A percentile compares a stretch with the other conserved stretches of the same genome.
Conservation (phyloP, 2,797 vertebrate genomes). For the Dipus sagitta region DNA sequence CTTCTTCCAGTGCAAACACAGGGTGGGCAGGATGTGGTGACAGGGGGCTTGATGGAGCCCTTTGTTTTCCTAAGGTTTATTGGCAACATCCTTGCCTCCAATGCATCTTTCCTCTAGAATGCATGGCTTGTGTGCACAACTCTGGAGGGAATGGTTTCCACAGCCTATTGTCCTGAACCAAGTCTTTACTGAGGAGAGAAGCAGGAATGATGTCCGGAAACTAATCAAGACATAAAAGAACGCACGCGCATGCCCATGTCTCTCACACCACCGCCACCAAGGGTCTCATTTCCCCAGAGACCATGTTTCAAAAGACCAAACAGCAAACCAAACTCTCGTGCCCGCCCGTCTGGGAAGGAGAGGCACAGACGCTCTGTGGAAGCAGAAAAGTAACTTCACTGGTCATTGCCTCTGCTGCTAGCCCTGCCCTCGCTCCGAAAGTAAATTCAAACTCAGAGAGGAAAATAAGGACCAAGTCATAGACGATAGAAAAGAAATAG, state of each 20-base stretch:
- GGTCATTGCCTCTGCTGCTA: background rate
- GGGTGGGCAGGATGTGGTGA: no score
- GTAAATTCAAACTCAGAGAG: background rate
- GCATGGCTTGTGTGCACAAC: background rate
- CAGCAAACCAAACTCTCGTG: background rate
- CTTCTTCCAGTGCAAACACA: background rate
- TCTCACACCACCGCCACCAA: background rate
- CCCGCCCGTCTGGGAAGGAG: background rate
- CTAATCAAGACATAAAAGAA: background rate
- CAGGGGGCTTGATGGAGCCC: background rate
- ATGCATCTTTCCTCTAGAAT: background rate
- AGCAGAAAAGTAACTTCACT: background rate
- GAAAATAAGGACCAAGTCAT: slow-evolving; percentile 12
- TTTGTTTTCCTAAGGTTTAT: background rate
- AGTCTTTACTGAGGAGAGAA: background rate
- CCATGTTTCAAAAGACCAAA: background rate
- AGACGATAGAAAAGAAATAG: background rate
- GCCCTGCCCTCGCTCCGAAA: slow-evolving; percentile 24
- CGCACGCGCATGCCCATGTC: no score
- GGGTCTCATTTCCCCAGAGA: background rate
- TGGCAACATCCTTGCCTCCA: background rate
- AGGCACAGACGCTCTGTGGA: background rate
- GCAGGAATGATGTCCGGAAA: background rate
- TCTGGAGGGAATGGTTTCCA: background rate
- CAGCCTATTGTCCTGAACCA: background rate